phyloP scores from a whole-genome alignment of 2,797 vertebrate genomes.

The Bradypus variegatus region DNA sequence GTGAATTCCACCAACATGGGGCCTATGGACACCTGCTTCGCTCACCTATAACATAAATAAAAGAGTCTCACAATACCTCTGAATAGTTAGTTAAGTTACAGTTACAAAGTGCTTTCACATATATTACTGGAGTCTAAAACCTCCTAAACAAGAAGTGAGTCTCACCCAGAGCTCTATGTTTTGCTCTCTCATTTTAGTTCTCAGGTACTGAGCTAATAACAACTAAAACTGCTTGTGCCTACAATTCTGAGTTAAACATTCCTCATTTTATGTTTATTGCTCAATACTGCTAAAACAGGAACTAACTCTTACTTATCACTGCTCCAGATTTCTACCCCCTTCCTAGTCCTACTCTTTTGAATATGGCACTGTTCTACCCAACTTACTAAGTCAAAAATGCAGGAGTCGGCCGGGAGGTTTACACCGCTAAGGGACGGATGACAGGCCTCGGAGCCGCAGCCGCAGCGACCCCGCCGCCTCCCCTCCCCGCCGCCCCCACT shows the following conservation, averaged over 20 bases:
- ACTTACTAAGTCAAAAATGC: not conserved
- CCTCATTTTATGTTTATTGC: not conserved
- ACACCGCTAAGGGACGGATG: too few relatives aligned
- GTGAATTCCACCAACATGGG: slow-evolving; percentile 97
- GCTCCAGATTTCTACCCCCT: not conserved
- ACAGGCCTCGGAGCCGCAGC: too few relatives aligned
- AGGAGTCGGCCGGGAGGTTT: too few relatives aligned
- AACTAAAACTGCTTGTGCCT: not conserved
- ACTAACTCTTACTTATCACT: not conserved
- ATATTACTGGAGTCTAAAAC: not conserved
- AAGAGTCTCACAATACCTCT: slow-evolving; percentile 15
- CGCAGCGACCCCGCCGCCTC: too few relatives aligned
- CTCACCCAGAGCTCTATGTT: not conserved
- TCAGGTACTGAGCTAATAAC: not conserved
- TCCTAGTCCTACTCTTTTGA: not conserved
- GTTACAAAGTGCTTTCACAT: slow-evolving; percentile 12
- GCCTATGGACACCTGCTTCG: slow-evolving; percentile 96
- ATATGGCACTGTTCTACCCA: not conserved
- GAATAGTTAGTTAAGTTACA: not conserved
- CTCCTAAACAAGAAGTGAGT: not conserved
- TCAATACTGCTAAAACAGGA: not conserved
- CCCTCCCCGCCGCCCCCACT: too few relatives aligned
- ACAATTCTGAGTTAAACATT: slow-evolving; percentile 12
- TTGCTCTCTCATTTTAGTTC: not conserved
- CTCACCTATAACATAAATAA: slow-evolving; percentile 82